Conservation (phyloP, 2,888 invertebrate species). For the Scotopteryx bipunctaria region DNA sequence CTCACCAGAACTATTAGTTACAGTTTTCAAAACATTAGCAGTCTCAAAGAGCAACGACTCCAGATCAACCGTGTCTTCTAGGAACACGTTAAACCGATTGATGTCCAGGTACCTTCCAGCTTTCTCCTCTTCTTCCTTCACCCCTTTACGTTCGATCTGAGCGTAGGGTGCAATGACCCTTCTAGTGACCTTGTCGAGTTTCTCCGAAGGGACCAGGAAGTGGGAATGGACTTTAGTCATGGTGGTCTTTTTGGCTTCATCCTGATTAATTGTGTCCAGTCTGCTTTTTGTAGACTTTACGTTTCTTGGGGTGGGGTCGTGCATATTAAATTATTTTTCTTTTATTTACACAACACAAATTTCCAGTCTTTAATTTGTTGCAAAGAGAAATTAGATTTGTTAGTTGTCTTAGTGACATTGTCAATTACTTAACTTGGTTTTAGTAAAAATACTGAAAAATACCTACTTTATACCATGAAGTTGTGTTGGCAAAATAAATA, state of each 20-base stretch:
- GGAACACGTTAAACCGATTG: conserved; percentile 73
- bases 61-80: conserved; percentile 83
- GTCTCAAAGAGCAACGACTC: conserved; percentile 82
- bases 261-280: conserved; percentile 47
- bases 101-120: conserved; percentile 68
- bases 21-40: conserved; percentile 79
- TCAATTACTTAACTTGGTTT: neutral
- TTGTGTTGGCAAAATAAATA: no score
- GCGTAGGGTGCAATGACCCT: conserved; percentile 85
- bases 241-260: conserved; percentile 22
- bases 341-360: neutral
- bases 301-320: conserved; percentile 48
- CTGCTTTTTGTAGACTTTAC: conserved; percentile 58
- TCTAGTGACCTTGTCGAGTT: conserved; percentile 78
- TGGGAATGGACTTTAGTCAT: conserved; percentile 64
- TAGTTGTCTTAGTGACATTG: neutral
- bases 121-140: conserved; percentile 62
- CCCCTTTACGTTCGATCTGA: conserved; percentile 70
- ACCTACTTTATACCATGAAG: no score
- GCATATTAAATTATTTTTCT: conserved; percentile 43
- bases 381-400: neutral
- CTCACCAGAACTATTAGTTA: conserved; percentile 82
- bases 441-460: no score
- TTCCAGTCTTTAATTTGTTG: no score
- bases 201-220: conserved; percentile 71